Conservation (phyloP, 2,113 vertebrate species). For the Rhadina sibilatrix region DNA sequence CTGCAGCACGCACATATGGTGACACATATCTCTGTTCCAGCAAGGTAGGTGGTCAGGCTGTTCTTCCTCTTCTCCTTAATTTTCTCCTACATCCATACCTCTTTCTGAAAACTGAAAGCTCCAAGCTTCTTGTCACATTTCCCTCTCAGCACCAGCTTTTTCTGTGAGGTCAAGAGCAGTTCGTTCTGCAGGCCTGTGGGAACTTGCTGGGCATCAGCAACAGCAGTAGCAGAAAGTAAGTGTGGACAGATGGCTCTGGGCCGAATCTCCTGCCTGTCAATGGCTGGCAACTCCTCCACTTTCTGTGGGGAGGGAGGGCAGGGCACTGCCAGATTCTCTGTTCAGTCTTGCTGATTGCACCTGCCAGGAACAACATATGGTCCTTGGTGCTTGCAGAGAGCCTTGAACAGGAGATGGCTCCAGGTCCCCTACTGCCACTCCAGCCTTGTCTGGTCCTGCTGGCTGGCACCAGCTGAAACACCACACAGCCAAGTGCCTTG, state of each 20-base stretch:
- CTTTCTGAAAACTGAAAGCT: not conserved
- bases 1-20: constrained; percentile 3
- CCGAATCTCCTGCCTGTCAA: constrained; percentile 15
- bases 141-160: not conserved
- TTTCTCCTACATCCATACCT: not conserved
- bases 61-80: not conserved
- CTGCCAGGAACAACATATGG: constrained; percentile 43
- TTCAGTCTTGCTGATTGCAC: not conserved
- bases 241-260: constrained; percentile 28
- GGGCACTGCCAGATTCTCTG: not conserved
- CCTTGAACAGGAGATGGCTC: not conserved
- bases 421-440: not conserved
- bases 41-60: not conserved
- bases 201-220: not conserved
- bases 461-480: not conserved
- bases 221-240: not conserved
- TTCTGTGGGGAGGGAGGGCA: not conserved
- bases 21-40: not conserved
- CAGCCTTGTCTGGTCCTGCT: not conserved
- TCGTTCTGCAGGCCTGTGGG: not conserved
- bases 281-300: not conserved
- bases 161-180: not conserved
- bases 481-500: not conserved
- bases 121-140: not conserved
- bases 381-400: not conserved